Conservation (phyloP, 2,113 vertebrate species). For the Puma concolor region DNA sequence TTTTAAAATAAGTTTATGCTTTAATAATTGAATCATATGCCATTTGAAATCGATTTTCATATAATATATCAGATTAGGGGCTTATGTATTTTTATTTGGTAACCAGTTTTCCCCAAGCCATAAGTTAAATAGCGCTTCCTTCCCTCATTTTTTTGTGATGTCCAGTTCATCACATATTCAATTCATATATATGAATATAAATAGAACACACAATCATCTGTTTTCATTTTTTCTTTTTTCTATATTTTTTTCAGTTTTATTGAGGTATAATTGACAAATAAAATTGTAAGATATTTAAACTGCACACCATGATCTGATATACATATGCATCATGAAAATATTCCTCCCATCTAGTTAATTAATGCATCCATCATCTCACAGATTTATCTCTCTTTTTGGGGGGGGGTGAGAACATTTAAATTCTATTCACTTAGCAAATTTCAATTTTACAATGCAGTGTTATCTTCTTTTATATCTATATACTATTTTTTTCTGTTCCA, state of each 20-base stretch:
- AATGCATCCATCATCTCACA: background rate
- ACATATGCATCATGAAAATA: background rate
- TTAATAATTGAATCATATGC: conserved; percentile 47
- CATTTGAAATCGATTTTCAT: conserved; percentile 39
- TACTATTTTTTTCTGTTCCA: background rate
- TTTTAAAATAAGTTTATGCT: conserved; percentile 7
- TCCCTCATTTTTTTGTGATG: conserved; percentile 19
- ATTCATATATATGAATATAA: background rate
- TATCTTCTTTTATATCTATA: background rate
- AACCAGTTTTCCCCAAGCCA: background rate
- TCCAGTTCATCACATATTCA: background rate
- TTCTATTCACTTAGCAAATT: background rate
- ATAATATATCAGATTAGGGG: background rate
- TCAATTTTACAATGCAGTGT: background rate
- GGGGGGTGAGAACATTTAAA: background rate
- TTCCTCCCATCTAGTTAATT: background rate
- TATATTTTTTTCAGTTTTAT: background rate
- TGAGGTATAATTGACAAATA: background rate
- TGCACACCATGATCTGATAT: background rate
- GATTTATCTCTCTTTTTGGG: background rate
- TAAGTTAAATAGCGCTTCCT: background rate
- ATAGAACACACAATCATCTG: background rate
- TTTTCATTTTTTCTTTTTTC: background rate
- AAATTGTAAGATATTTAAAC: conserved; percentile 25
- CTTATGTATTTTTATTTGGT: conserved; percentile 17